Evolutionary conservation across 2,797 vertebrate genomes (phyloP).

Genomic region (Catamblyrhynchus diadema): DNA sequence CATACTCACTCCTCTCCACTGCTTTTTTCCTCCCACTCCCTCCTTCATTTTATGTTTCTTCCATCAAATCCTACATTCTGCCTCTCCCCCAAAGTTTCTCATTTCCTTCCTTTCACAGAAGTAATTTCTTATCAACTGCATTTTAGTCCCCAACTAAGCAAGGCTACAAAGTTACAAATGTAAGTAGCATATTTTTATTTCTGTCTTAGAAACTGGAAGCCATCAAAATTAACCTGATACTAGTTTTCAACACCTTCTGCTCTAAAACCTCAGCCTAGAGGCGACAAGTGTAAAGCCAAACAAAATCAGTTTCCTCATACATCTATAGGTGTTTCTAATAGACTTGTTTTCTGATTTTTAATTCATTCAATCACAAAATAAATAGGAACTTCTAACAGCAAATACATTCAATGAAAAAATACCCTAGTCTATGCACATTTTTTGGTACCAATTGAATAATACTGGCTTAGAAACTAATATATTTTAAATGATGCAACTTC

Average conservation of each 20-base stretch:
- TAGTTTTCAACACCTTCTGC: not conserved
- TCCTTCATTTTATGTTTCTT: not conserved
- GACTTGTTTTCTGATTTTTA: not conserved
- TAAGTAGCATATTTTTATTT: not conserved
- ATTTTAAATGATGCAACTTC: not conserved
- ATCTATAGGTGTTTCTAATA: not conserved
- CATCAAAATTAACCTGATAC: not conserved
- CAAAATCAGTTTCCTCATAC: not conserved
- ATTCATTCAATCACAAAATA: conserved; percentile 1
- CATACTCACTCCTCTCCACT: not conserved
- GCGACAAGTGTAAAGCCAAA: not conserved
- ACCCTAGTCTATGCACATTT: not conserved
- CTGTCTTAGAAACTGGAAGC: not conserved
- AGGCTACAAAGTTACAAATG: not conserved
- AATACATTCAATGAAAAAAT: not conserved
- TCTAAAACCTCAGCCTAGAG: not conserved
- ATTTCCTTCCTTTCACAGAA: not conserved
- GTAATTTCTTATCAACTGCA: not conserved
- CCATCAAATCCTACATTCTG: not conserved
- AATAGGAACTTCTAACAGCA: not conserved
- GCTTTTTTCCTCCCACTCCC: not conserved
- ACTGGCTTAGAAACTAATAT: not conserved
- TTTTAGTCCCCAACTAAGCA: not conserved
- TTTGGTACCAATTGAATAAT: conserved; percentile 1
- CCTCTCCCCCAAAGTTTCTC: not conserved